Base-by-base conservation (phyloP, 2,888 invertebrate genomes). In the Drosophila kambysellisi region DNA sequence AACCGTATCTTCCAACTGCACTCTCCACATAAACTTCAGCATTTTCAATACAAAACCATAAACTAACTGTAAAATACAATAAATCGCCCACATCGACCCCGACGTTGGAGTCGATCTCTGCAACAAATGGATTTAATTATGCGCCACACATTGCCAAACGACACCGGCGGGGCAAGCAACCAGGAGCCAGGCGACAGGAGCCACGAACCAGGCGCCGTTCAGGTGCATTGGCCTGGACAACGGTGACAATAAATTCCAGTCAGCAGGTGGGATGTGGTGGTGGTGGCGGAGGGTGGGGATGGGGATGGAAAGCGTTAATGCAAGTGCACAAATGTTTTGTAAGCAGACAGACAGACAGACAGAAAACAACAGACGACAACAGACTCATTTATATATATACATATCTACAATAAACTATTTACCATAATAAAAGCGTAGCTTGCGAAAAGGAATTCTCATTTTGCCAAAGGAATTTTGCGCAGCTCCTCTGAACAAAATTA, bases 111-210 rank as follows among this genome's bases (percentile, higher is more conserved):
- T 61, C 70, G 81, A 69, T 66, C 46, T 43, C 52, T 50, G 74
- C 78, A 85, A 88, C 82, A 89, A 89, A 85, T 89, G 85, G 89
- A 72, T 89, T 89, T 85, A 85, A 85, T 85, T 85, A 85, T 89
- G 88, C 89, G 67, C 79, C 64, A 69, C 59, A 60, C 63, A 79
- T 65, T 76, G 29, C 29, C 32, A 37, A 30, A 37, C 50, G 35
- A 7, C 62, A 39, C 12, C 29, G 48, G 33, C 66, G 59, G 58
- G 65, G 59, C 62, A 79, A 8, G 46, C 25, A 46, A 46, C 46
- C 25, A 76, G 67, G 60, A 88, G 83, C 72, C 74, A 53, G 79
- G 73, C 72, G 83, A 86, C 86, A 84, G 84, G 84, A 79, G 77
- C 43, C 50, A 52, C 51, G 15, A 15, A 62, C 48, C 53, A 60